These are phyloP conservation scores for Vidua chalybeata DNA, from an alignment of 2,113 vertebrate species.

Conservation along the genomic window DNA sequence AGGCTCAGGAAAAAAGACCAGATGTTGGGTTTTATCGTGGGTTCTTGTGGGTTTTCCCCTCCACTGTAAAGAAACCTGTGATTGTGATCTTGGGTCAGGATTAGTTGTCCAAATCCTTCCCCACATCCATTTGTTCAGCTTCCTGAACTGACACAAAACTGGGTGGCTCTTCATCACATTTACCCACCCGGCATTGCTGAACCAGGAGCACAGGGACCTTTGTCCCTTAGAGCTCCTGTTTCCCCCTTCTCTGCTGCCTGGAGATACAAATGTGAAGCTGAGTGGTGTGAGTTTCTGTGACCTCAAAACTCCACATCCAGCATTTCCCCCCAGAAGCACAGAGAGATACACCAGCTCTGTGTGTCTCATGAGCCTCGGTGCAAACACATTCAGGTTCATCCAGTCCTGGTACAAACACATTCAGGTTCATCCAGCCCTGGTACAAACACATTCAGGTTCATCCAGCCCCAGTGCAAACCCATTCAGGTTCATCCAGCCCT, in stretches of 20 bases:
- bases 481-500: background rate
- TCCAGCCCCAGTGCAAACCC: background rate
- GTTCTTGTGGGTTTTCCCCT: background rate
- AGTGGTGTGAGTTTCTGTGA: background rate
- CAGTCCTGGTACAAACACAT: background rate
- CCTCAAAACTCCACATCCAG: background rate
- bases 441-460: background rate
- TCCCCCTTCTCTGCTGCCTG: background rate
- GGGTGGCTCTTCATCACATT: background rate
- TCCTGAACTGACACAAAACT: background rate
- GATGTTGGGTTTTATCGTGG: background rate
- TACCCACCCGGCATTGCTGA: background rate
- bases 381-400: background rate
- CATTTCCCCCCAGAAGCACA: background rate
- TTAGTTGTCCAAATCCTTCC: background rate
- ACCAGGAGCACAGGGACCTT: background rate
- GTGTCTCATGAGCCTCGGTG: fast-evolving
- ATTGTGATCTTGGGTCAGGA: background rate
- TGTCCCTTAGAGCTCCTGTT: background rate
- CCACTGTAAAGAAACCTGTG: background rate
- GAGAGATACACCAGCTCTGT: background rate
- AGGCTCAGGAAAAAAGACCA: background rate
- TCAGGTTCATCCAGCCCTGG: background rate
- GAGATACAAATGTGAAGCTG: background rate
- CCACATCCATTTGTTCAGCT: background rate